Percentiles rank a stretch among this genome's conserved stretches.
phyloP scores from a whole-genome alignment of 1,140 invertebrate species.

The Drosophila simulans region DNA sequence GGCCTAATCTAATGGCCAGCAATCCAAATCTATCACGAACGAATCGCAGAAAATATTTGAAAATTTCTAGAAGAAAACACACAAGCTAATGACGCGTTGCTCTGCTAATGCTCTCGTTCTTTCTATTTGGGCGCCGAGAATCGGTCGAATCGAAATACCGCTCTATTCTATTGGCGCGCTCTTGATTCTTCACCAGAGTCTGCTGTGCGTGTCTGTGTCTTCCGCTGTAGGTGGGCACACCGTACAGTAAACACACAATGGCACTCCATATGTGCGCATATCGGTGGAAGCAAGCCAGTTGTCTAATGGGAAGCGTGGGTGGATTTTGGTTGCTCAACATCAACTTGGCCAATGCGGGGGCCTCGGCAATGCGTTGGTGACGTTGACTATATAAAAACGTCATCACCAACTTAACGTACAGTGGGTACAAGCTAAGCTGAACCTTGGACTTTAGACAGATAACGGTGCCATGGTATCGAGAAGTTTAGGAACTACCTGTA shows the following conservation, averaged over 20 bases:
- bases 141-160: slow-evolving; percentile 9
- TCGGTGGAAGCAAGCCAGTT: slow-evolving; percentile 44
- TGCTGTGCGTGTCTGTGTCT: slow-evolving; percentile 18
- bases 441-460: background rate
- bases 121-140: slow-evolving; percentile 4
- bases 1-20: slow-evolving; percentile 61
- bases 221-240: slow-evolving; percentile 45
- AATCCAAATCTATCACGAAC: slow-evolving; percentile 55
- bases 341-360: slow-evolving; percentile 42
- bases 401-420: slow-evolving; percentile 4
- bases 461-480: background rate
- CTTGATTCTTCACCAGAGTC: slow-evolving; percentile 12
- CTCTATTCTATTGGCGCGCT: slow-evolving; percentile 1
- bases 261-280: slow-evolving; percentile 18
- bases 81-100: slow-evolving; percentile 21
- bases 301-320: slow-evolving; percentile 50
- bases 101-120: slow-evolving; percentile 5
- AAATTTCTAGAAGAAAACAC: slow-evolving; percentile 72
- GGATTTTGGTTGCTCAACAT: slow-evolving; percentile 58
- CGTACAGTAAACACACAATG: slow-evolving; percentile 30
- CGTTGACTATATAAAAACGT: slow-evolving; percentile 44
- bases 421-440: background rate
- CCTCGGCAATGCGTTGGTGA: slow-evolving; percentile 35
- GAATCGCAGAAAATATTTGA: slow-evolving; percentile 53
- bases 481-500: too few species aligned